Evolutionary conservation across 2,797 vertebrate genomes (phyloP), one percentile per base, ranked within the genome.

Genomic region (Epinephelus awoara): DNA sequence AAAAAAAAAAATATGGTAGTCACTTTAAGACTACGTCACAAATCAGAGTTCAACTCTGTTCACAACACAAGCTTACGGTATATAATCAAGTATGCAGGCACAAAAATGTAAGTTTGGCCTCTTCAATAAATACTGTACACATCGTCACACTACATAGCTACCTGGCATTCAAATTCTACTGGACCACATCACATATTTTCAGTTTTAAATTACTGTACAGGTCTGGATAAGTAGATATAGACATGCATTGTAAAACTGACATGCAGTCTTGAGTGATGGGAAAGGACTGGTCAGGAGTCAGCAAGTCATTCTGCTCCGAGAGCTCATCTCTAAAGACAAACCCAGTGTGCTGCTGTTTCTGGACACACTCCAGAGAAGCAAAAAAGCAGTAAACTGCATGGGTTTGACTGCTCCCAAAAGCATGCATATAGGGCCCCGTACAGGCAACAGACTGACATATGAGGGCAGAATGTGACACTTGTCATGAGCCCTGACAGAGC

Each of bases 111-210:
- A 47, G 77, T 68, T 68, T 73, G 80, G 71, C 82, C 74, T 82
- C 65, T 77, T 88, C 61, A 91, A 92, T 92, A 92, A 93, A 93
- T 93, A 93, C 88, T 89, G 87, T 92, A 92, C 88, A 93, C 81
- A 63, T 29, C 5, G 34, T 83, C 80, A 83, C 55, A 85, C 80
- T 74, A 85, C 44, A 62, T 5, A 49, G 56, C 82, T 84, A 88
- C 68, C 77, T 72, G 70, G 64, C 68, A 80, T 87, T 90, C 56
- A 86, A 51, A 82, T 61, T 79, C 74, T 80, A 87, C 54, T 58
- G 73, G 74, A 86, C 67, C 77, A 90, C 77, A 38, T 71, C 73
- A 86, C 74, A 71, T 73, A 58, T 50, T 73, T 58, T 65, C 66
- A 55, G 42, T 8, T 79, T 74, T 47, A 74, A 76, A 78, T 47